Base-by-base conservation (phyloP, 2,888 invertebrate genomes). In the Sabellastarte sp. region DNA sequence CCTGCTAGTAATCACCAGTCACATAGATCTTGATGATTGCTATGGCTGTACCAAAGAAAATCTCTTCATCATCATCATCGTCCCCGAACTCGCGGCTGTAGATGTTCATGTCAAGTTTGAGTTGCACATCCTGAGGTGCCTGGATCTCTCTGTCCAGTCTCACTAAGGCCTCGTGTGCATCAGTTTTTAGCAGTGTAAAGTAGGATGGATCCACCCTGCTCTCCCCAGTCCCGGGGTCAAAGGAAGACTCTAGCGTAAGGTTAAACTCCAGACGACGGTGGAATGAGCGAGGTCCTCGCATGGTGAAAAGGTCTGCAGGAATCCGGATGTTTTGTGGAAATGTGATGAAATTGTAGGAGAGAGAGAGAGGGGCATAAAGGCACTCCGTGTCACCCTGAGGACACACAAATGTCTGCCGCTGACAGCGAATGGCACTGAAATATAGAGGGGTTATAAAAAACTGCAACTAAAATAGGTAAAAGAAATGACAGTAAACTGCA, bases 291-390 rank as follows among this genome's bases (percentile, higher is more conserved):
- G 93, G 93, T 0, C 94, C 94, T 31, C 91, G 87, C 88, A 97
- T 91, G 5, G 93, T 93, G 84, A 97, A 96, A 5, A 97, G 86
- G 61, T 92, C 91, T 66, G 85, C 77, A 1, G 86, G 74, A 30
- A 85, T 78, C 63, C 82, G 80, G 56, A 86, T 81, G 29, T 78
- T 77, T 30, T 94, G 91, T 0, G 93, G 92, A 76, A 98, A 90
- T 0, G 95, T 92, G 74, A 98, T 91, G 84, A 93, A 97, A 85
- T 96, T 95, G 86, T 91, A 95, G 33, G 93, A 93, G 80, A 92
- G 92, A 60, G 93, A 91, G 56, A 93, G 89, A 0, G 97, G 95
- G 75, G 89, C 89, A 56, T 88, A 88, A 60, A 90, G 87, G 76
- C 97, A 97, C 31, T 88, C 87, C 75, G 86, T 84, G 81, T 92